phyloP scores from a whole-genome alignment of 2,113 vertebrate species.

The Silurus asotus region DNA sequence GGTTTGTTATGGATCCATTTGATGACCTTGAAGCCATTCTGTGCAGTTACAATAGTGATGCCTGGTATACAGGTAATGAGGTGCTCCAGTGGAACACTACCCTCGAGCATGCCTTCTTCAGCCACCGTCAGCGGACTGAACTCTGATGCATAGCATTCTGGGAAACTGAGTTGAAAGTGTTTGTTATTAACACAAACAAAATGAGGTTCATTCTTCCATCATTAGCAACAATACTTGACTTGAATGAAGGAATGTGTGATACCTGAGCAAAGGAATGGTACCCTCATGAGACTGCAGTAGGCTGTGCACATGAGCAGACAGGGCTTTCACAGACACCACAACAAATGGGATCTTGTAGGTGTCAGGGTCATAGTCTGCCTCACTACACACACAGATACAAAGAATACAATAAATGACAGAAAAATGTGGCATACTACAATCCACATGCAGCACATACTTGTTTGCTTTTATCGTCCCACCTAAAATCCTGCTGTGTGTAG shows the following conservation, averaged over 20 bases:
- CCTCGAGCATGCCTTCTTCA: slow-evolving; percentile 76
- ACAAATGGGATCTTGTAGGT: slow-evolving; percentile 91
- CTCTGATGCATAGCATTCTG: slow-evolving; percentile 89
- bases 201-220: neutral
- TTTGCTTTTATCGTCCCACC: slow-evolving; percentile 66
- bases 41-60: slow-evolving; percentile 88
- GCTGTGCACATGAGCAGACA: slow-evolving; percentile 90
- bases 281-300: slow-evolving; percentile 94
- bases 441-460: neutral
- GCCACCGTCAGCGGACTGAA: slow-evolving; percentile 79
- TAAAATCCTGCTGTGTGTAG: slow-evolving; percentile 82
- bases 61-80: slow-evolving; percentile 93
- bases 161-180: slow-evolving; percentile 75
- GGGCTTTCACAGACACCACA: slow-evolving; percentile 84
- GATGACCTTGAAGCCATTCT: slow-evolving; percentile 95
- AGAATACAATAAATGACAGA: neutral
- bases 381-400: slow-evolving; percentile 67
- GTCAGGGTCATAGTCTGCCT: slow-evolving; percentile 94
- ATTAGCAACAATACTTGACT: neutral
- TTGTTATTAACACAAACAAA: neutral
- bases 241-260: slow-evolving; percentile 14
- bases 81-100: slow-evolving; percentile 89
- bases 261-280: slow-evolving; percentile 93
- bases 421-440: neutral
- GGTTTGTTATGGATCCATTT: slow-evolving; percentile 98